These are phyloP conservation scores for Drosophila setifemur DNA, from an alignment of 1,140 invertebrate genomes.

Conservation along the genomic window DNA sequence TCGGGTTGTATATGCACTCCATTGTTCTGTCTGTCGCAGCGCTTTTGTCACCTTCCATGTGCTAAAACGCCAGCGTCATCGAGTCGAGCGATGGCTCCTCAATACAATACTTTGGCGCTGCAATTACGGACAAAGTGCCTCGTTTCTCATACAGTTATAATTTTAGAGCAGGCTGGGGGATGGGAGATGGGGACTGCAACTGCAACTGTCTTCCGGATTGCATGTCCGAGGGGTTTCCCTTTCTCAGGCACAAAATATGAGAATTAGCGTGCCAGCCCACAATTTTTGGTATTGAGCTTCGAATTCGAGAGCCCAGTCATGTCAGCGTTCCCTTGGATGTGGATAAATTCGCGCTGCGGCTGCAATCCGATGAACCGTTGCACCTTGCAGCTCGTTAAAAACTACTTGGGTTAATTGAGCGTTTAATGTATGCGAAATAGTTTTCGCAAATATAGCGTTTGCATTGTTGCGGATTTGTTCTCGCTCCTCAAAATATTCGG, in stretches of 20 bases:
- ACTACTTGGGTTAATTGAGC: slow-evolving; percentile 31
- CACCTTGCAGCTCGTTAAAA: slow-evolving; percentile 19
- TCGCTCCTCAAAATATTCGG: background rate
- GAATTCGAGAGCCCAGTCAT: background rate
- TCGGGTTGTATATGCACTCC: slow-evolving; percentile 18
- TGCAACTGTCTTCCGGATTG: slow-evolving; percentile 16
- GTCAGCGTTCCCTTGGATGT: slow-evolving; percentile 6
- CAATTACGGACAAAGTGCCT: slow-evolving; percentile 26
- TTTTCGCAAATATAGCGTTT: background rate
- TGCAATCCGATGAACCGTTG: background rate
- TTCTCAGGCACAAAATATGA: background rate
- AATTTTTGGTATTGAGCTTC: slow-evolving; percentile 8
- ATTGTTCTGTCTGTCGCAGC: slow-evolving; percentile 36
- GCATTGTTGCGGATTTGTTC: background rate
- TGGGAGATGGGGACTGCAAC: background rate
- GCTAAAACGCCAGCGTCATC: slow-evolving; percentile 34
- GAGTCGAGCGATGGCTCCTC: background rate
- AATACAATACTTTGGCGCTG: slow-evolving; percentile 20
- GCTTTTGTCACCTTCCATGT: slow-evolving; percentile 53
- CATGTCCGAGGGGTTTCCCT: slow-evolving; percentile 8
- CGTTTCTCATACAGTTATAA: slow-evolving; percentile 33
- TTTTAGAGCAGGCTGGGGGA: too few species aligned
- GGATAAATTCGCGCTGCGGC: slow-evolving; percentile 7
- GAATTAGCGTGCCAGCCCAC: slow-evolving; percentile 22
- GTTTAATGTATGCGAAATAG: slow-evolving; percentile 31